A percentile compares a stretch with the other conserved stretches of the same genome.
phyloP scores from a whole-genome alignment of 2,888 invertebrate species.

The Ceriagrion tenellum region DNA sequence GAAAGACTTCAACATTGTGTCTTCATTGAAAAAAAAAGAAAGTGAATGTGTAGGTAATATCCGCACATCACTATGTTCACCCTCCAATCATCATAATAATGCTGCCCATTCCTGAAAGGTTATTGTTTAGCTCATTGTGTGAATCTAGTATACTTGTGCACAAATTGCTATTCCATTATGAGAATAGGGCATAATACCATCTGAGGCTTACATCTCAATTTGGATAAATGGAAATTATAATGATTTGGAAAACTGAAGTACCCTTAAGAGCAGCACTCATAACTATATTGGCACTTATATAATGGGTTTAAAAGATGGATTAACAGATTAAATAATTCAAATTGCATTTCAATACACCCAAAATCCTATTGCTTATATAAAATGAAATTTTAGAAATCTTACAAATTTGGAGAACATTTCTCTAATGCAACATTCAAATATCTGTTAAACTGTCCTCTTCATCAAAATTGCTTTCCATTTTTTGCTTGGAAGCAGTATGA shows the following conservation, averaged over 20 bases:
- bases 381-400: background rate
- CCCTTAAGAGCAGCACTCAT: conserved; percentile 10
- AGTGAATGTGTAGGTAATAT: background rate
- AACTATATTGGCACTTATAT: background rate
- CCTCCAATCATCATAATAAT: conserved; percentile 29
- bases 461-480: background rate
- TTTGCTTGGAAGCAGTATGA: background rate
- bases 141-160: conserved; percentile 49
- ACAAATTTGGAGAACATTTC: background rate
- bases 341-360: background rate
- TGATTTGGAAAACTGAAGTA: background rate
- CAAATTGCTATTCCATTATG: conserved; percentile 37
- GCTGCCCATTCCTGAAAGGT: conserved; percentile 45
- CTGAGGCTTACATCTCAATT: conserved; percentile 17
- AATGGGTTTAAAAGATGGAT: background rate
- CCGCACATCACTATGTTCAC: background rate
- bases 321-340: background rate
- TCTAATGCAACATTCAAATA: background rate
- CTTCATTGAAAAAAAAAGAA: conserved; percentile 2
- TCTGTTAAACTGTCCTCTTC: background rate
- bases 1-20: conserved; percentile 20
- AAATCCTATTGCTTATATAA: background rate
- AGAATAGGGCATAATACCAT: conserved; percentile 30
- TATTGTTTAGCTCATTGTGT: conserved; percentile 47
- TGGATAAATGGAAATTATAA: background rate